A percentile compares a stretch with the other conserved stretches of the same genome.
Evolutionary conservation across 1,140 invertebrate species (phyloP).

Genomic region (Tetragonula clypearis): DNA sequence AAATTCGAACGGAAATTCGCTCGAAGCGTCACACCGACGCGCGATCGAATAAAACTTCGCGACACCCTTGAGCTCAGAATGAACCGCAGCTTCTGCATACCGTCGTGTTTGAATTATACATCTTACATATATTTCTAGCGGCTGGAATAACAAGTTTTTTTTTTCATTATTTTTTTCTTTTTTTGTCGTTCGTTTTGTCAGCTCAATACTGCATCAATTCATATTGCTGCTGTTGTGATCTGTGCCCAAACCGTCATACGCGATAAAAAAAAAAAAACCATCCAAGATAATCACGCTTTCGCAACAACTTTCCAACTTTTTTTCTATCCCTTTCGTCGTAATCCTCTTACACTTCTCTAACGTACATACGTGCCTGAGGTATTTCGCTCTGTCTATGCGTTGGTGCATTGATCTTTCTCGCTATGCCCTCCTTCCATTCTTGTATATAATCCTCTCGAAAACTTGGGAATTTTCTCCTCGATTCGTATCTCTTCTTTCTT

Average conservation of each 20-base stretch:
- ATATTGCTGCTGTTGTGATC: constrained; percentile 68
- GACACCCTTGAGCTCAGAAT: constrained; percentile 34
- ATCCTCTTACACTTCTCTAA: not conserved
- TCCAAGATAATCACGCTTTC: constrained; percentile 11
- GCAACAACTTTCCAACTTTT: not conserved
- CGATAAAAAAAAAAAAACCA: constrained; percentile 18
- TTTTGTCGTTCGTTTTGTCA: constrained; percentile 64
- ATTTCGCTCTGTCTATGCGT: constrained; percentile 1
- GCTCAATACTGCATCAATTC: constrained; percentile 69
- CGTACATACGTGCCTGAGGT: constrained; percentile 3
- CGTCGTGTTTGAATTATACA: constrained; percentile 41
- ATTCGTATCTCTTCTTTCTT: constrained; percentile 7
- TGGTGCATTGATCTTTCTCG: constrained; percentile 29
- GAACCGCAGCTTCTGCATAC: constrained; percentile 40
- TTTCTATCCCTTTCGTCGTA: not conserved
- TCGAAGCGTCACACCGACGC: not conserved
- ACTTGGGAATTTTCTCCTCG: not conserved
- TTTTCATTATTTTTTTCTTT: constrained; percentile 39
- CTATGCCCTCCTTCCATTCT: not conserved
- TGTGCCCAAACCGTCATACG: constrained; percentile 49
- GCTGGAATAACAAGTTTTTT: constrained; percentile 69
- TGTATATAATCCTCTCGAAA: not conserved
- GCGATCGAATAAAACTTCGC: not conserved
- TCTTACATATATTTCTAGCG: constrained; percentile 68
- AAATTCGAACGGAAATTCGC: not conserved